Evolutionary conservation across 2,888 invertebrate species (phyloP), one percentile per base, ranked within the genome.

Genomic region (Cetonia aurata): DNA sequence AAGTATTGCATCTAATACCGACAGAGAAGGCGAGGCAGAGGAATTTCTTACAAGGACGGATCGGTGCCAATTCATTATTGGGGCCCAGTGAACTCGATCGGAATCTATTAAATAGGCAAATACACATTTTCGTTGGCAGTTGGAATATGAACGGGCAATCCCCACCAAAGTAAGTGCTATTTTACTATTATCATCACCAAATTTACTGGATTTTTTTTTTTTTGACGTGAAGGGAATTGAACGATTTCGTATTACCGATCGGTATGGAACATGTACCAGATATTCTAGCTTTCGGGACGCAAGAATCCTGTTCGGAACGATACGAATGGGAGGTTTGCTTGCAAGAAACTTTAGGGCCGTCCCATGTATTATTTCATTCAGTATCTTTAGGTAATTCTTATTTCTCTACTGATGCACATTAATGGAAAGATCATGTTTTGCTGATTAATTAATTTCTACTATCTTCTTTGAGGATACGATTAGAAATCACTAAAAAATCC

Each of bases 111-210:
- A 92, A 92, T 78, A 89, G 94, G 77, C 93, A 95, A 84, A 88
- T 96, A 0, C 92, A 91, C 75, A 90, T 98, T 78, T 96, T 96
- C 87, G 92, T 96, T 69, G 96, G 95, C 6, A 95, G 96, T 25
- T 98, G 98, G 97, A 98, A 98, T 83, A 97, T 98, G 96, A 96
- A 96, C 84, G 96, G 96, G 41, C 94, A 96, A 80, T 87, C 88
- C 75, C 92, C 93, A 53, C 93, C 93, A 55, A 91, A 91, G 95
- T 95, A 87, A 86, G 79, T 76, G 53, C 12, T 19, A 50, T 9
- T 55, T 12, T 10, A 50, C 10, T 50, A 37, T 33, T 52, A 33
- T 66, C 33, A 9, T 17, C 12, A n/a, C 15, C 1, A 10, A 31
- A n/a, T 65, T 25, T 17, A 12, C 25, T 3, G 4, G 6, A 3